Conservation (phyloP, 1,140 invertebrate genomes). For the Sipha flava region DNA sequence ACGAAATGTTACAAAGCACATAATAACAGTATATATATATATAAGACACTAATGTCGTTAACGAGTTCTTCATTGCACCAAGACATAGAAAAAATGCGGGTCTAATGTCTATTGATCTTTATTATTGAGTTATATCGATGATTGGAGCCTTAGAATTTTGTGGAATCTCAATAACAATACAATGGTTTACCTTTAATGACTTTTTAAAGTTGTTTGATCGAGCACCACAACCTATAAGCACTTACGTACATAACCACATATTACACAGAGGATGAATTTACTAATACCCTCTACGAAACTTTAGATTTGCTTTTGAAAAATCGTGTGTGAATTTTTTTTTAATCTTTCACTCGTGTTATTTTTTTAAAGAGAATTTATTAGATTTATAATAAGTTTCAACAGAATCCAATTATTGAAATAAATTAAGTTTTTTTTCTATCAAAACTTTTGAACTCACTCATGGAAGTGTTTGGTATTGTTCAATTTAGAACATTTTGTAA, state of each 20-base stretch:
- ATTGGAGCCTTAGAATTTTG: neutral
- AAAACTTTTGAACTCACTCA: neutral
- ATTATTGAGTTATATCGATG: neutral
- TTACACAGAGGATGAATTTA: neutral
- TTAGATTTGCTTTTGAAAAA: neutral
- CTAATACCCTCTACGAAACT: neutral
- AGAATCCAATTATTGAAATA: neutral
- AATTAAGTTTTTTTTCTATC: neutral
- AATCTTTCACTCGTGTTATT: neutral
- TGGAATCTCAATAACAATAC: neutral
- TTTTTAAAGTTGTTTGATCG: constrained; percentile 1
- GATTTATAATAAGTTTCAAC: neutral
- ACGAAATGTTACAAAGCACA: neutral
- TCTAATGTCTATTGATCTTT: neutral
- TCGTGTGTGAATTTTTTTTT: neutral
- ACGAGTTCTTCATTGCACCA: neutral
- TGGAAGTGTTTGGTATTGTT: neutral
- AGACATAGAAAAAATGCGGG: neutral
- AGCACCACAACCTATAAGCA: neutral
- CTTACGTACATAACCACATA: neutral
- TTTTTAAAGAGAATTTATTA: neutral
- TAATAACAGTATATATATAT: neutral
- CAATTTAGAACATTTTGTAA: neutral
- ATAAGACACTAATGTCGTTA: neutral
- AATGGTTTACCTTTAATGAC: neutral